Evolutionary conservation across 92 coral and sea anemone genomes (phyloP).

Genomic region (Heteractis magnifica): DNA sequence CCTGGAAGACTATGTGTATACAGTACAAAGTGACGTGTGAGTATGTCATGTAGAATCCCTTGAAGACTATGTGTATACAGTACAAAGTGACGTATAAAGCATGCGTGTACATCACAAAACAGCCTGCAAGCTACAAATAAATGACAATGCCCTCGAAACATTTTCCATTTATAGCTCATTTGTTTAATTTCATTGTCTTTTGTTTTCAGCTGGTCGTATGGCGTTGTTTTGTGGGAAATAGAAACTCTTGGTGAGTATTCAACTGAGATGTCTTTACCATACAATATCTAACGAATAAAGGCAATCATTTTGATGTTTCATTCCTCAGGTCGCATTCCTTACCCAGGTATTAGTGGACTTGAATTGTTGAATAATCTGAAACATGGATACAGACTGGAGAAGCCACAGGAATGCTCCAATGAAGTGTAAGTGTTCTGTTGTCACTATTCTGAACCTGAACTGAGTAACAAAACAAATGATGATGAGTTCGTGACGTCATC

Average conservation of each 20-base stretch:
- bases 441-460: background rate
- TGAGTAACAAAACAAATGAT: background rate
- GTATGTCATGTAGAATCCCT: constrained; percentile 60
- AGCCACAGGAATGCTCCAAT: background rate
- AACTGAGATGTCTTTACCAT: background rate
- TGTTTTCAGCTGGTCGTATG: constrained; percentile 1
- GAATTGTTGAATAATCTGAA: background rate
- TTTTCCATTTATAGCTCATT: constrained; percentile 13
- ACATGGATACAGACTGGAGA: constrained; percentile 6
- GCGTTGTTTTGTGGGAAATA: background rate
- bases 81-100: constrained; percentile 84
- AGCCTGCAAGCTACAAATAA: constrained; percentile 53
- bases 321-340: constrained; percentile 14
- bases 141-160: too few species aligned
- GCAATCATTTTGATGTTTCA: background rate
- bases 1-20: constrained; percentile 61
- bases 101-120: constrained; percentile 50
- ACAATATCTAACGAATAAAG: background rate
- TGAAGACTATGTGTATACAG: constrained; percentile 59
- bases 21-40: constrained; percentile 83
- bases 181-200: constrained; percentile 45
- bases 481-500: too few species aligned
- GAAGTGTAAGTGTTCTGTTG: background rate
- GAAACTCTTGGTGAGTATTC: background rate
- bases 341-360: background rate